These are phyloP conservation scores for Lepidurus couesii DNA, from an alignment of 1,140 invertebrate species.

Conservation along the genomic window DNA sequence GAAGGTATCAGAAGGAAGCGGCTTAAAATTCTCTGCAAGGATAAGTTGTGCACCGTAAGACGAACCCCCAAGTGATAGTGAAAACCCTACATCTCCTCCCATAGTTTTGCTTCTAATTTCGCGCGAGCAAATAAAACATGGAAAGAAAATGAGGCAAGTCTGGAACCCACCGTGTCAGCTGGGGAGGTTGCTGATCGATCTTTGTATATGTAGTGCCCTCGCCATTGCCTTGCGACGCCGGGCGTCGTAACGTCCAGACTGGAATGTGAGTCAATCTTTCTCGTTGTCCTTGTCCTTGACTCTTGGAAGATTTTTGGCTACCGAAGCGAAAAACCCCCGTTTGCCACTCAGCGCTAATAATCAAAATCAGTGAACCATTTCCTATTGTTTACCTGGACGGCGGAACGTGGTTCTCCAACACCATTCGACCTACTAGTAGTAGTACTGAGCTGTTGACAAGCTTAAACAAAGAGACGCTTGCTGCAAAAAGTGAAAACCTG, in stretches of 20 bases:
- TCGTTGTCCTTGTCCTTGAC: slow-evolving; percentile 14
- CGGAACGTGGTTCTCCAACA: no score
- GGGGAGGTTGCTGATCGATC: slow-evolving; percentile 7
- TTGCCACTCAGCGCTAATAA: not conserved
- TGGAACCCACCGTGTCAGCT: not conserved
- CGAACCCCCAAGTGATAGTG: not conserved
- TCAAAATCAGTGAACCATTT: not conserved
- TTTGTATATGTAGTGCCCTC: slow-evolving; percentile 9
- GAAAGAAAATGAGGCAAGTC: not conserved
- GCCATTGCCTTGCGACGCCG: slow-evolving; percentile 20
- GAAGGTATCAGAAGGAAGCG: not conserved
- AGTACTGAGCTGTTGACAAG: no score
- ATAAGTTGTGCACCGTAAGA: not conserved
- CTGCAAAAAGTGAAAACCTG: not conserved
- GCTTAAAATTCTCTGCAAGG: not conserved
- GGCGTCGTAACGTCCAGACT: not conserved
- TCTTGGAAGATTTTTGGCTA: not conserved
- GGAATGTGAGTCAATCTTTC: slow-evolving; percentile 7
- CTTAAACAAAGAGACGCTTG: not conserved
- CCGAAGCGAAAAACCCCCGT: not conserved
- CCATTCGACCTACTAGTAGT: no score
- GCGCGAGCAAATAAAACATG: not conserved
- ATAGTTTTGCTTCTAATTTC: not conserved
- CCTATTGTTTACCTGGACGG: not conserved
- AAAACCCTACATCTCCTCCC: not conserved